Conservation (phyloP, 2,113 vertebrate species). For the Ophthalmolycus amberensis region DNA sequence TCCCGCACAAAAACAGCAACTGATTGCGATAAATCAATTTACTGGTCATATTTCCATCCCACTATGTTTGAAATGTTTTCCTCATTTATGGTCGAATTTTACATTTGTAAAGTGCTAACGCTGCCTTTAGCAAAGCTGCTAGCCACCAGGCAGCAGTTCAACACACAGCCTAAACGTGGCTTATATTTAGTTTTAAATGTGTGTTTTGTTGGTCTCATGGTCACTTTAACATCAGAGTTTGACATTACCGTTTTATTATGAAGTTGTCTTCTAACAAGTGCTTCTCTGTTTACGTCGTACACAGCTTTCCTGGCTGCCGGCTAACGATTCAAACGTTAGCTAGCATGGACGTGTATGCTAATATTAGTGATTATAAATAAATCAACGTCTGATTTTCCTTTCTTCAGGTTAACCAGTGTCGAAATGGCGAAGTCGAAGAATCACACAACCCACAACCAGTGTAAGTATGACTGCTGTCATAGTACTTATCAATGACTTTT, state of each 20-base stretch:
- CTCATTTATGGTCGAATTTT: neutral
- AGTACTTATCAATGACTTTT: neutral
- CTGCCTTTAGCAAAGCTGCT: neutral
- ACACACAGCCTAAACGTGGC: rapidly evolving
- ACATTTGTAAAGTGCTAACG: conserved; percentile 1
- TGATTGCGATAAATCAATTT: neutral
- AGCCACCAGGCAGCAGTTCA: too few relatives aligned
- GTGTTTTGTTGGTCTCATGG: rapidly evolving
- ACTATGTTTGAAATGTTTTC: conserved; percentile 23
- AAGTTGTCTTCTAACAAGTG: rapidly evolving
- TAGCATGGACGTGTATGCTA: neutral
- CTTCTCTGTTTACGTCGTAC: neutral
- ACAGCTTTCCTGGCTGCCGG: neutral
- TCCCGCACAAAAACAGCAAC: rapidly evolving
- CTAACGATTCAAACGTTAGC: neutral
- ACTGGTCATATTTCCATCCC: rapidly evolving
- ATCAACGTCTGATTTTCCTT: neutral
- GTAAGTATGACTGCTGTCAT: conserved; percentile 81
- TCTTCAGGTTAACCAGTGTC: conserved; percentile 59
- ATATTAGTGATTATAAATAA: rapidly evolving
- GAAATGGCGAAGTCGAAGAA: conserved; percentile 99
- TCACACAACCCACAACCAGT: conserved; percentile 98
- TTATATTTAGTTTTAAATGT: neutral
- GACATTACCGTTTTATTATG: rapidly evolving
- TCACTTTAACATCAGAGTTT: rapidly evolving